Evolutionary conservation across 2,888 invertebrate species (phyloP).

Genomic region (Drosophila austrosaltans): DNA sequence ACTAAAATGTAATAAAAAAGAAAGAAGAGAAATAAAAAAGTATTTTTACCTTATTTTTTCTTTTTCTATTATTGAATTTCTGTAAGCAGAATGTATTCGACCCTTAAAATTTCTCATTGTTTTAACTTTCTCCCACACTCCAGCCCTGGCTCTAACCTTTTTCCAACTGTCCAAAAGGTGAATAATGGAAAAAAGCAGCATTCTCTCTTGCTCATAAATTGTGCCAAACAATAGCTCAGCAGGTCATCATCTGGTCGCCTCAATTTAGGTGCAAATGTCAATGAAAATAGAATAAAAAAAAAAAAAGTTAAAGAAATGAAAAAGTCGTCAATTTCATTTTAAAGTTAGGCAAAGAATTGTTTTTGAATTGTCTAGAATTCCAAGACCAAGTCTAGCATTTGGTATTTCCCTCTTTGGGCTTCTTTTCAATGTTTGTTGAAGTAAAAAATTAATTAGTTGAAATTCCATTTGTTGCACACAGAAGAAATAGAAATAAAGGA

Average conservation of each 20-base stretch:
- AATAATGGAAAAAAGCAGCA: not conserved
- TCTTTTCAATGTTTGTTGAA: constrained; percentile 16
- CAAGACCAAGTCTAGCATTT: too few species aligned
- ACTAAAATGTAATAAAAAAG: too few species aligned
- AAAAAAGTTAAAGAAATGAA: not conserved
- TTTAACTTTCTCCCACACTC: not conserved
- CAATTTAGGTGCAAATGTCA: not conserved
- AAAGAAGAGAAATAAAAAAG: too few species aligned
- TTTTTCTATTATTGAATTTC: too few species aligned
- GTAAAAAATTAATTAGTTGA: constrained; percentile 15
- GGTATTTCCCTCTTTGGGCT: not conserved
- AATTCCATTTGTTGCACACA: constrained; percentile 8
- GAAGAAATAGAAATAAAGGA: not conserved
- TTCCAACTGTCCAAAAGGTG: not conserved
- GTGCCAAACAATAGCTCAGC: not conserved
- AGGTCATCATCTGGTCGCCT: not conserved
- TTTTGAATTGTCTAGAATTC: not conserved
- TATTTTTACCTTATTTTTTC: too few species aligned
- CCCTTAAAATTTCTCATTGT: too few species aligned
- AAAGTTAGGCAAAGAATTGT: not conserved
- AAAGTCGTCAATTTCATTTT: not conserved
- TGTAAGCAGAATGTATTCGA: too few species aligned
- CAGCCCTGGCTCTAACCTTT: not conserved
- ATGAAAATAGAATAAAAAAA: not conserved
- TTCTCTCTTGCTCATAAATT: not conserved